These are phyloP conservation scores for Ammodytes dubius DNA, from an alignment of 2,113 vertebrate genomes.

Conservation along the genomic window DNA sequence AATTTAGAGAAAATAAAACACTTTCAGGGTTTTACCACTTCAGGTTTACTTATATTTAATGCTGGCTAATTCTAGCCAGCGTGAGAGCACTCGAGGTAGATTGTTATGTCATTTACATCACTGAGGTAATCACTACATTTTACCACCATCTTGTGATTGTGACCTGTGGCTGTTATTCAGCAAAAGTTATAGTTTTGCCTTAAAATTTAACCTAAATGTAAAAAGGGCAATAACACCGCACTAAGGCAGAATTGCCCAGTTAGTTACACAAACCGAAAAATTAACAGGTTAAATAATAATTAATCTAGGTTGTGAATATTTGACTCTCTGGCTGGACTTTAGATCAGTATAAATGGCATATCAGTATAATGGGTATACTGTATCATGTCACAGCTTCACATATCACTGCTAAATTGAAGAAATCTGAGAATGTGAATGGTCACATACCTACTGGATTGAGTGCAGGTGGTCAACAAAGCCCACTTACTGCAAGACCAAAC, in stretches of 20 bases:
- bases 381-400: neutral
- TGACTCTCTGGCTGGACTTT: neutral
- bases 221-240: neutral
- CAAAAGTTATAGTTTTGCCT: neutral
- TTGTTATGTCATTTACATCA: neutral
- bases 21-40: neutral
- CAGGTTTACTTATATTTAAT: neutral
- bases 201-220: neutral
- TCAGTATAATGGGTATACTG: neutral
- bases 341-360: neutral
- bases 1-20: neutral
- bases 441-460: neutral
- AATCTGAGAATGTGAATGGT: neutral
- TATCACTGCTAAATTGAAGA: neutral
- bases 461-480: neutral
- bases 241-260: neutral
- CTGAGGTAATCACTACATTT: neutral
- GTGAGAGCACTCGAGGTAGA: neutral
- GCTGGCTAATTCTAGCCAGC: neutral
- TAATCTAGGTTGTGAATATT: neutral
- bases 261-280: conserved; percentile 14
- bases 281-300: neutral
- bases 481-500: conserved; percentile 6
- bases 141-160: neutral
- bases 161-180: neutral